Evolutionary conservation across 2,113 vertebrate species (phyloP).

Genomic region (Anser cygnoides): DNA sequence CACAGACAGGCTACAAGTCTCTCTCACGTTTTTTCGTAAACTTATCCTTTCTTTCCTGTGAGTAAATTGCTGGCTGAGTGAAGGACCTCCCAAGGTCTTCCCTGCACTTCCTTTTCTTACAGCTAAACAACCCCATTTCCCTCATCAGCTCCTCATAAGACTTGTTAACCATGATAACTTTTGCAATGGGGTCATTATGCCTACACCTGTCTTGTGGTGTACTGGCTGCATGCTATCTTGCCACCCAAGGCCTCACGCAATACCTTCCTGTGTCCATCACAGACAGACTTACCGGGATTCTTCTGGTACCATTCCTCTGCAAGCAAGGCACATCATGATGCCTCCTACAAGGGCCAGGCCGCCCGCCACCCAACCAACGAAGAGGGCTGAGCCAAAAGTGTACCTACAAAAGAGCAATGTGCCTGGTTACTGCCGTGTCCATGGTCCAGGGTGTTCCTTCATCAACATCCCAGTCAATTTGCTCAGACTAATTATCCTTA

Average conservation of each 20-base stretch:
- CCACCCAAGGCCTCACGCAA: not conserved
- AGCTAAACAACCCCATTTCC: too few species aligned
- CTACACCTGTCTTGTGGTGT: not conserved
- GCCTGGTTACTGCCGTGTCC: not conserved
- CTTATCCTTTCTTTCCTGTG: accelerated
- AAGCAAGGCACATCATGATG: constrained; percentile 89
- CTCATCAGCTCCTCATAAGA: too few species aligned
- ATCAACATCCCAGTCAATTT: not conserved
- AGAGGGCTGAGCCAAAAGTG: constrained; percentile 89
- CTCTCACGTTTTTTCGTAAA: not conserved
- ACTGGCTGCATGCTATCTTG: not conserved
- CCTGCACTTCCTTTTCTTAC: too few species aligned
- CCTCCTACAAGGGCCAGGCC: constrained; percentile 85
- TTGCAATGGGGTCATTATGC: accelerated
- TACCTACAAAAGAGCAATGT: constrained; percentile 75
- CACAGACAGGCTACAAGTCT: not conserved
- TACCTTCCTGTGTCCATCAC: not conserved
- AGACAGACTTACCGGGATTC: constrained; percentile 76
- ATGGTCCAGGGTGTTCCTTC: not conserved
- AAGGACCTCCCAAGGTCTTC: not conserved
- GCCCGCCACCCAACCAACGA: constrained; percentile 90
- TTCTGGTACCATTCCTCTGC: constrained; percentile 82
- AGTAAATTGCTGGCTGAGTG: not conserved
- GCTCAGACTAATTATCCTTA: not conserved
- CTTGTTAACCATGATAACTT: not conserved